Percentiles rank a stretch among this genome's conserved stretches.
phyloP scores from a whole-genome alignment of 2,797 vertebrate genomes.

The Sebastolobus altivelis region DNA sequence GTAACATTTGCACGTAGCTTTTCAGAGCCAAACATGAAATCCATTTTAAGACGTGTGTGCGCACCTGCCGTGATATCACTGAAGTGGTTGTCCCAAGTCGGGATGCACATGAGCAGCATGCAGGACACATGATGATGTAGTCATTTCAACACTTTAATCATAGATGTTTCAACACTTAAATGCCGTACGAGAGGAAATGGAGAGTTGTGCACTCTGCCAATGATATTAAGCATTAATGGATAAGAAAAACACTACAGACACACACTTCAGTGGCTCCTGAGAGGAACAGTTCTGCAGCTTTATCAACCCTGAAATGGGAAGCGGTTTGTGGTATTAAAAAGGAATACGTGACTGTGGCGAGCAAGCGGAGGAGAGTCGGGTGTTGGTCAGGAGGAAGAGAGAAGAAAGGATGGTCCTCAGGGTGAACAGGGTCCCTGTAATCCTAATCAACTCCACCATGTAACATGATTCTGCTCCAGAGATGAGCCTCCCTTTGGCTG shows the following conservation, averaged over 20 bases:
- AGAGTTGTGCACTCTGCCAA: constrained; percentile 49
- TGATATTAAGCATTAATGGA: constrained; percentile 64
- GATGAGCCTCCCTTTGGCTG: constrained; percentile 6
- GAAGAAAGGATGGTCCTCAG: constrained; percentile 13
- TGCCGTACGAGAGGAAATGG: constrained; percentile 52
- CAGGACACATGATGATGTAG: constrained; percentile 21
- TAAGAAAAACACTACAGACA: constrained; percentile 46
- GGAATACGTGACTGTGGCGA: constrained; percentile 50
- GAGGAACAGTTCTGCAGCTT: constrained; percentile 61
- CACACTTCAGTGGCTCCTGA: constrained; percentile 43
- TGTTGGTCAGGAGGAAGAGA: constrained; percentile 30
- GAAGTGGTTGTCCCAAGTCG: constrained; percentile 24
- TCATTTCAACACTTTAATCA: constrained; percentile 59
- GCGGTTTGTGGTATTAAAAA: constrained; percentile 69
- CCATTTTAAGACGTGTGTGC: constrained; percentile 34
- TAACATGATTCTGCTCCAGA: constrained; percentile 18
- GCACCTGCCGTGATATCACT: constrained; percentile 14
- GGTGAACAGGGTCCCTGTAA: constrained; percentile 39
- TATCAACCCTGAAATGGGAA: constrained; percentile 73
- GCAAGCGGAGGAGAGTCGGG: constrained; percentile 4
- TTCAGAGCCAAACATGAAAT: constrained; percentile 45
- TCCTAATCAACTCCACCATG: constrained; percentile 46
- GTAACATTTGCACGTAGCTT: neutral
- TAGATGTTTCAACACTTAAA: constrained; percentile 60
- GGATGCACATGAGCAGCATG: constrained; percentile 19